Evolutionary conservation across 1,140 invertebrate genomes (phyloP).

Genomic region (Sitophilus oryzae): DNA sequence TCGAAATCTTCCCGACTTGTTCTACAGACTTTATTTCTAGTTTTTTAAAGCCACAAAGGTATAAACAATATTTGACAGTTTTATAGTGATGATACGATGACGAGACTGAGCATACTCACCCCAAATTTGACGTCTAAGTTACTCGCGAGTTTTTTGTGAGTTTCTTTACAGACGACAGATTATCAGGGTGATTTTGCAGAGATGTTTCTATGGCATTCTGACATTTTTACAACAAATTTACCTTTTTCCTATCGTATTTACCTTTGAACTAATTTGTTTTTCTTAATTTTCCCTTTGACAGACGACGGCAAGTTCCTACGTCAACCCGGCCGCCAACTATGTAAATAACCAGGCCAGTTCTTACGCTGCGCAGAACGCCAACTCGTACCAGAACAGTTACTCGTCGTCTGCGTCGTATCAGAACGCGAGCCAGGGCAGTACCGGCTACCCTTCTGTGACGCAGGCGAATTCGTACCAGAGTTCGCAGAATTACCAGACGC

Average conservation of each 20-base stretch:
- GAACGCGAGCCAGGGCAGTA: conserved; percentile 18
- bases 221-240: no score
- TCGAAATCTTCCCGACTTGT: no score
- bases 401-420: conserved; percentile 34
- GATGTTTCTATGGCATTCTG: not conserved
- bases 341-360: conserved; percentile 14
- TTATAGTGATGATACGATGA: conserved; percentile 18
- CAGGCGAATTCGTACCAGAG: conserved; percentile 36
- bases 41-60: no score
- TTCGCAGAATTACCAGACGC: conserved; percentile 30
- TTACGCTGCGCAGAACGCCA: conserved; percentile 21
- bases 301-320: not conserved
- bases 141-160: conserved; percentile 9
- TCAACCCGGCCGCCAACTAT: not conserved
- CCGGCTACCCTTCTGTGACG: conserved; percentile 36
- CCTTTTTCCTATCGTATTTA: no score
- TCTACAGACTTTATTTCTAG: no score
- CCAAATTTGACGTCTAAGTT: not conserved
- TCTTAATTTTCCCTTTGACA: not conserved
- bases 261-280: not conserved
- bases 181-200: not conserved
- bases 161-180: not conserved
- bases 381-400: conserved; percentile 37
- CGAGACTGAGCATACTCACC: conserved; percentile 11
- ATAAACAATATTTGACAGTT: not conserved